Percentiles rank a stretch among this genome's conserved stretches.
Conservation (phyloP, 2,113 vertebrate genomes). For the Puffinus mauretanicus region DNA sequence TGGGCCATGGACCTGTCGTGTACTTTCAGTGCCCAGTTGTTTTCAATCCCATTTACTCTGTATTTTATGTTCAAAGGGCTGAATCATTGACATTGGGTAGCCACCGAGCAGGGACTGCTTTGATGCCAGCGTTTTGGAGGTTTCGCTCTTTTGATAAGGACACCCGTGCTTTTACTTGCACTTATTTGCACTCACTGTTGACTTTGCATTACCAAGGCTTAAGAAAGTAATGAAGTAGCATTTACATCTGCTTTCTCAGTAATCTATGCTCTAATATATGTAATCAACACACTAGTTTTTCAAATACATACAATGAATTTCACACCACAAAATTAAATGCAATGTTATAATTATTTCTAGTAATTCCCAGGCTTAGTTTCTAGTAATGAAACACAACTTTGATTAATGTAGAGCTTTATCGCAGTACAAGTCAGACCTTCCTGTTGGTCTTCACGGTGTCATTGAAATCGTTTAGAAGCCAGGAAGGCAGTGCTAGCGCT, state of each 20-base stretch:
- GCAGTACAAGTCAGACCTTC: not conserved
- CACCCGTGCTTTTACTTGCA: not conserved
- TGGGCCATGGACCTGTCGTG: not conserved
- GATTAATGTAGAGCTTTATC: not conserved
- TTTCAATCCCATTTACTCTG: not conserved
- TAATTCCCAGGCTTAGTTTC: not conserved
- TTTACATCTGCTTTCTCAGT: not conserved
- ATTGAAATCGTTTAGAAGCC: not conserved
- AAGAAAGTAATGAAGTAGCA: not conserved
- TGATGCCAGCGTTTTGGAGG: not conserved
- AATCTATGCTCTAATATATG: not conserved
- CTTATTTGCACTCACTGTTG: not conserved
- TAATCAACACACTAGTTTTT: not conserved
- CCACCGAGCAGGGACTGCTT: not conserved
- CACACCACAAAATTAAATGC: not conserved
- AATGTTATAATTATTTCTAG: not conserved
- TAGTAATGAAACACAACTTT: not conserved
- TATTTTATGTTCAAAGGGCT: not conserved
- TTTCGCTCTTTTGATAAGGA: not conserved
- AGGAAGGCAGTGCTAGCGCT: not conserved
- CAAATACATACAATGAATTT: not conserved
- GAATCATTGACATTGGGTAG: not conserved
- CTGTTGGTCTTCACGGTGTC: not conserved
- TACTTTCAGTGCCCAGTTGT: not conserved
- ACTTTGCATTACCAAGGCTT: not conserved